Evolutionary conservation across 2,113 vertebrate genomes (phyloP), one percentile per base, ranked within the genome.

Genomic region (Aldabrachelys gigantea): DNA sequence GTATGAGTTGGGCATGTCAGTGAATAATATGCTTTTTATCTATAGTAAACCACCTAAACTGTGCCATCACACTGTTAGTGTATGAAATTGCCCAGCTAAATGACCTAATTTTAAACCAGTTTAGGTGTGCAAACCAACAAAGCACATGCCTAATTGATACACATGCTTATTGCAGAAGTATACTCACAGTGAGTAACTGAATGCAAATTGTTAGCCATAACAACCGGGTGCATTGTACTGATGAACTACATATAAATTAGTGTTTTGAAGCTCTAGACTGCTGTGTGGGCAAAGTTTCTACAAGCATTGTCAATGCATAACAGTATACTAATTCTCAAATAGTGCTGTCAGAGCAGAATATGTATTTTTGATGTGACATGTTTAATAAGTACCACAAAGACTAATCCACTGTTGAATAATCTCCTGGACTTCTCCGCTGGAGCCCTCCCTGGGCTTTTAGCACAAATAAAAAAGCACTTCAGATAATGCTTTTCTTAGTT

Each of bases 401-500:
- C n/a, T 21, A 72, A 47, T 82, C 75, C 0, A 1, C 0, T 1
- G 50, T 54, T 62, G 31, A 84, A 47, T 76, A 4, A 5, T 44
- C 83, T 38, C 47, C 92, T 85, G 13, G 7, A 44, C 3, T 75
- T 62, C 27, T 88, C 84, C 54, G 56, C 3, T 38, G 44, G 52
- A 81, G 21, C 65, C 56, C 5, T 79, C 75, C 52, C 5, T 79
- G 76, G 17, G 4, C 47, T 62, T 54, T 56, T 52, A 52, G 0
- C 49, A 56, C n/a, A 62, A 91, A 91, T 57, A 29, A 65, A 78
- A 82, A 95, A 87, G 13, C 24, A 49, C 52, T 82, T 49, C 52
- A 9, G 41, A 78, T 78, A 78, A 78, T 47, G 38, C 5, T 38
- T 6, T 76, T 76, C n/a, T 75, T n/a, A 75, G 72, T 75, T 25